Evolutionary conservation across 2,113 vertebrate genomes (phyloP).

Genomic region (Epinephelus moara): DNA sequence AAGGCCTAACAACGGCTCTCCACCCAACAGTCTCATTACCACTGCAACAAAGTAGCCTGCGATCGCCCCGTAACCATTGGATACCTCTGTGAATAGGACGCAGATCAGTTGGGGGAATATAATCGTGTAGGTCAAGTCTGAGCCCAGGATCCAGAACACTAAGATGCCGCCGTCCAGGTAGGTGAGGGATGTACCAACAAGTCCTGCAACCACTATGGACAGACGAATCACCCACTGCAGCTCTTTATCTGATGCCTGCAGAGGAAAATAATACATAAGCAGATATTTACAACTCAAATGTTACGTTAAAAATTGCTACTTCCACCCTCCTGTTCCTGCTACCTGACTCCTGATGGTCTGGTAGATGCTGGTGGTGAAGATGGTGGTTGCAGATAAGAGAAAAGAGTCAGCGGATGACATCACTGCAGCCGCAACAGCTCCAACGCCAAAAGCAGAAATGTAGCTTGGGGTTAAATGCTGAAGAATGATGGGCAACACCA

Average conservation of each 20-base stretch:
- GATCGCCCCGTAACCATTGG: conserved; percentile 78
- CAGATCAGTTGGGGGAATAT: conserved; percentile 54
- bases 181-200: conserved; percentile 71
- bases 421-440: neutral
- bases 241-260: conserved; percentile 82
- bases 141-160: conserved; percentile 81
- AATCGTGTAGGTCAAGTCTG: conserved; percentile 78
- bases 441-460: neutral
- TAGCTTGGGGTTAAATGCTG: conserved; percentile 4
- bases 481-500: conserved; percentile 29
- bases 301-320: neutral
- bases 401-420: conserved; percentile 16
- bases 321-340: neutral
- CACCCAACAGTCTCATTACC: conserved; percentile 77
- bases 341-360: conserved; percentile 7
- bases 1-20: conserved; percentile 79
- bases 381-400: neutral
- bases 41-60: conserved; percentile 75
- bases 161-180: conserved; percentile 74
- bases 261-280: conserved; percentile 59
- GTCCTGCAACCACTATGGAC: conserved; percentile 75
- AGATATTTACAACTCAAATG: too few species aligned
- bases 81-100: conserved; percentile 55
- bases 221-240: conserved; percentile 81
- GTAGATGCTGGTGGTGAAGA: conserved; percentile 21